Percentiles rank a stretch among this genome's conserved stretches.
Conservation (phyloP, 2,113 vertebrate genomes). For the Eulemur macaco region DNA sequence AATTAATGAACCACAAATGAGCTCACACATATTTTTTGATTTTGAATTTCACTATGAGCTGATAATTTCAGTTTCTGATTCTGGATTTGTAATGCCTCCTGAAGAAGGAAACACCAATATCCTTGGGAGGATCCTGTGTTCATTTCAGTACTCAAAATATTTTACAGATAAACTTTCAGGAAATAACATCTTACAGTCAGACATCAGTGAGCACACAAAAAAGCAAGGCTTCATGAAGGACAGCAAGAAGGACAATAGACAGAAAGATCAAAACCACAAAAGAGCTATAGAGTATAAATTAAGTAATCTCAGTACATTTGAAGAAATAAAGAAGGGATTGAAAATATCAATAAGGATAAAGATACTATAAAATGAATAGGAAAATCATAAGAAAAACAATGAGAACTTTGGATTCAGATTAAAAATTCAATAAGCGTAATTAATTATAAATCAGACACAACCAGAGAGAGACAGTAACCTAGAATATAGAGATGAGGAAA, state of each 20-base stretch:
- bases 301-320: not conserved
- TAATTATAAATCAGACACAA: not conserved
- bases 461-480: not conserved
- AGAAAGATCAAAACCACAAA: not conserved
- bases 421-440: not conserved
- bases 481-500: not conserved
- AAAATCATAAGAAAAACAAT: not conserved
- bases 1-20: not conserved
- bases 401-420: not conserved
- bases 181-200: not conserved
- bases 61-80: not conserved
- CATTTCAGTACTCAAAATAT: not conserved
- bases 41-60: not conserved
- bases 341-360: not conserved
- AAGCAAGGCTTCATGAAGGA: not conserved
- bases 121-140: not conserved
- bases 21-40: not conserved
- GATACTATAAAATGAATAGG: not conserved
- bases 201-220: not conserved
- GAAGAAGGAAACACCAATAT: not conserved
- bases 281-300: not conserved
- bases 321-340: not conserved
- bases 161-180: not conserved
- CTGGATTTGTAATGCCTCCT: not conserved
- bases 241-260: not conserved